Conservation (phyloP, 2,797 vertebrate genomes). For the Phylloscopus collybita region DNA sequence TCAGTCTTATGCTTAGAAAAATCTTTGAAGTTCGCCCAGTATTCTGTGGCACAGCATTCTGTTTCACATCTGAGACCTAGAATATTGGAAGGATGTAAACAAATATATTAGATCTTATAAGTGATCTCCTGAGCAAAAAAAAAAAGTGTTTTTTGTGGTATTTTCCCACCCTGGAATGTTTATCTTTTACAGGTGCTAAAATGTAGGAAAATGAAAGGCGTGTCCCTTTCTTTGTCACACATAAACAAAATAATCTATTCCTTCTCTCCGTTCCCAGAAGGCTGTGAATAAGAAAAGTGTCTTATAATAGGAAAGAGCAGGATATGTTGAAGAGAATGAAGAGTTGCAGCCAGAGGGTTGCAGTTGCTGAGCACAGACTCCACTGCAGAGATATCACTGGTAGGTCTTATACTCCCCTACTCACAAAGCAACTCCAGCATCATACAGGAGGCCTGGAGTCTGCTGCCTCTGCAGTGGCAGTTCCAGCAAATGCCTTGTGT, state of each 20-base stretch:
- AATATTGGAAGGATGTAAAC: neutral
- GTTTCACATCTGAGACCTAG: neutral
- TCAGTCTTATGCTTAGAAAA: neutral
- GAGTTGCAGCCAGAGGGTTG: neutral
- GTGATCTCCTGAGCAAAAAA: neutral
- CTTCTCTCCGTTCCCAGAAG: neutral
- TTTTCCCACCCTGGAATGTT: neutral
- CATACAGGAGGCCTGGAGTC: rapidly evolving
- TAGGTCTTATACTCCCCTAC: neutral
- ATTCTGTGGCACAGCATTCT: neutral
- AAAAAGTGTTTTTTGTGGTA: neutral
- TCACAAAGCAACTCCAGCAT: neutral
- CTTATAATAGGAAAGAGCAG: neutral
- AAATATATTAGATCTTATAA: neutral
- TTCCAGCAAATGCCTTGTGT: neutral
- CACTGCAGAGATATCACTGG: rapidly evolving
- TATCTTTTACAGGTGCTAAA: neutral
- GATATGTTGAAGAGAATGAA: neutral
- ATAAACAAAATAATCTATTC: neutral
- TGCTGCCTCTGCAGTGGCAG: neutral
- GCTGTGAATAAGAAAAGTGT: neutral
- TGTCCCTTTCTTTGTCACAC: neutral
- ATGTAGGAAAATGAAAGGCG: neutral
- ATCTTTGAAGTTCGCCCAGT: neutral
- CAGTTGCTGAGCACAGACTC: neutral